phyloP scores from a whole-genome alignment of 2,888 invertebrate genomes.

The Lacanobia oleracea region DNA sequence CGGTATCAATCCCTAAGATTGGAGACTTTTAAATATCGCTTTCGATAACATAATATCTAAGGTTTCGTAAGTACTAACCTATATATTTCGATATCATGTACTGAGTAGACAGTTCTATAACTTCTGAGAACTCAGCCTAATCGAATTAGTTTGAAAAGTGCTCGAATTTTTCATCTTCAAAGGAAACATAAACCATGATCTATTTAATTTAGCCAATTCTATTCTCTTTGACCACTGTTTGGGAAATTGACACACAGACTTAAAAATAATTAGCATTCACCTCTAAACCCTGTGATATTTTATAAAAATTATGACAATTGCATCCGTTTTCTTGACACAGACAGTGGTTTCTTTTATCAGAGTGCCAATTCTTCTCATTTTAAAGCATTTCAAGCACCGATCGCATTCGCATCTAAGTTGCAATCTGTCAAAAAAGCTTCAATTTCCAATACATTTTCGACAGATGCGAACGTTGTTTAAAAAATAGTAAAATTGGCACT shows the following conservation, averaged over 20 bases:
- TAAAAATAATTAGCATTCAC: conserved; percentile 16
- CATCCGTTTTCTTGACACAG: neutral
- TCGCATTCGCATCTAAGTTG: too few relatives aligned
- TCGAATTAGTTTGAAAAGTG: neutral
- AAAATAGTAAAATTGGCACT: too few relatives aligned
- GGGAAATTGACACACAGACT: conserved; percentile 24
- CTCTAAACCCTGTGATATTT: conserved; percentile 21
- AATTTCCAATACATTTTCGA: too few relatives aligned
- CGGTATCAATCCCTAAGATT: too few relatives aligned
- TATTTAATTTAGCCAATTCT: conserved; percentile 16
- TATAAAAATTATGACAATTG: neutral
- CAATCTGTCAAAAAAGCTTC: too few relatives aligned
- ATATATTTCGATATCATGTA: neutral
- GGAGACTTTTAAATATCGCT: too few relatives aligned
- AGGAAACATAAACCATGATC: neutral
- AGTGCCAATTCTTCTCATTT: too few relatives aligned
- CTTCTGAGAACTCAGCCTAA: conserved; percentile 1
- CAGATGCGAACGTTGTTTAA: too few relatives aligned
- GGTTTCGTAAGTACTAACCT: neutral
- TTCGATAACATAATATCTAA: neutral
- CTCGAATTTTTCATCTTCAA: conserved; percentile 16
- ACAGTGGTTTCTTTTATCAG: neutral
- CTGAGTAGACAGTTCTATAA: neutral
- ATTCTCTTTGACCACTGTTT: conserved; percentile 25
- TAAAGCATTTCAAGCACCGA: too few relatives aligned